A percentile compares a stretch with the other conserved stretches of the same genome.
phyloP scores from a whole-genome alignment of 1,140 invertebrate species.

The Caerostris extrusa region DNA sequence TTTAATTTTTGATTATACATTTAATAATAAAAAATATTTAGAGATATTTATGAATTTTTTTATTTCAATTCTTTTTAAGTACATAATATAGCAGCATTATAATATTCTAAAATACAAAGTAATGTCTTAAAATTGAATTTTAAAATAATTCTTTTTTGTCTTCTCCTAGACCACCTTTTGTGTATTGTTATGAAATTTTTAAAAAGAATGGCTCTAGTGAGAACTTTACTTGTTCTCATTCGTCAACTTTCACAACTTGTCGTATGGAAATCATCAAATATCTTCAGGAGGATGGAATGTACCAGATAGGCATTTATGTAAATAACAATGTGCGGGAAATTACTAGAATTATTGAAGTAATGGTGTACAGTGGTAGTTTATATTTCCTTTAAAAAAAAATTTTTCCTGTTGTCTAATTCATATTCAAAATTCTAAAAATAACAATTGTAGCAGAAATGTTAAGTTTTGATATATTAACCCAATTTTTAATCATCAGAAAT shows the following conservation, averaged over 20 bases:
- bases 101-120: too few relatives aligned
- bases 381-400: neutral
- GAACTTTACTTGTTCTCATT: slow-evolving; percentile 65
- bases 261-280: slow-evolving; percentile 61
- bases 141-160: neutral
- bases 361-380: slow-evolving; percentile 69
- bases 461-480: too few relatives aligned
- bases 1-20: too few relatives aligned
- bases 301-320: slow-evolving; percentile 67
- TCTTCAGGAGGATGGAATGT: slow-evolving; percentile 58
- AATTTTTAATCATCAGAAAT: too few relatives aligned
- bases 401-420: too few relatives aligned
- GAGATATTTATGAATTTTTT: too few relatives aligned
- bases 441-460: too few relatives aligned
- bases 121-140: neutral
- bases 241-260: slow-evolving; percentile 51
- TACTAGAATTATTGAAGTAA: slow-evolving; percentile 61
- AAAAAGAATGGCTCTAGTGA: slow-evolving; percentile 40
- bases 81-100: too few relatives aligned
- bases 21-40: too few relatives aligned
- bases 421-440: too few relatives aligned
- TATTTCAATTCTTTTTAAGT: too few relatives aligned
- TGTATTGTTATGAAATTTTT: slow-evolving; percentile 48
- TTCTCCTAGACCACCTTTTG: slow-evolving; percentile 50
- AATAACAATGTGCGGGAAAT: slow-evolving; percentile 63